These are phyloP conservation scores for Ichneumoninae sp. DNA, from an alignment of 2,888 invertebrate species.

Conservation along the genomic window DNA sequence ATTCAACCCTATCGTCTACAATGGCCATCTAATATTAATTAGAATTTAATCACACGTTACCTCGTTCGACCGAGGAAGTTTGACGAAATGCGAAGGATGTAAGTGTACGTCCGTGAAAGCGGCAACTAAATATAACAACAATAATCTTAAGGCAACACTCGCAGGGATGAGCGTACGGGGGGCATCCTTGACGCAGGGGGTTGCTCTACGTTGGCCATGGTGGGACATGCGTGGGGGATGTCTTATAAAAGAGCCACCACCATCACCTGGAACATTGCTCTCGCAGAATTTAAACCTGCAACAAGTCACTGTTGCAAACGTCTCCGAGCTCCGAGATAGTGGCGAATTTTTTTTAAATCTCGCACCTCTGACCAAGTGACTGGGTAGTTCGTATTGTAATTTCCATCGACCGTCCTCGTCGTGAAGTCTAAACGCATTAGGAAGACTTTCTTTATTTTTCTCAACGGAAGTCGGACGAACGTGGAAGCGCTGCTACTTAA, in stretches of 20 bases:
- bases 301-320: constrained; percentile 51
- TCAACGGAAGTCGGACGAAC: background rate
- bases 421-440: constrained; percentile 17
- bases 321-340: background rate
- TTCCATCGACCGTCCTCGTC: background rate
- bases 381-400: background rate
- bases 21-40: constrained; percentile 71
- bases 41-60: constrained; percentile 66
- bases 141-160: constrained; percentile 66
- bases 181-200: constrained; percentile 56
- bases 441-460: background rate
- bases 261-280: constrained; percentile 69
- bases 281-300: constrained; percentile 69
- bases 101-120: constrained; percentile 47
- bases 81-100: constrained; percentile 45
- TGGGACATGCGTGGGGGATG: constrained; percentile 68
- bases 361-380: background rate
- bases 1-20: constrained; percentile 61
- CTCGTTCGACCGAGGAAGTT: constrained; percentile 33
- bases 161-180: constrained; percentile 21
- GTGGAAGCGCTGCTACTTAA: background rate
- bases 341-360: background rate
- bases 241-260: constrained; percentile 72
- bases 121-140: constrained; percentile 63
- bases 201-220: constrained; percentile 57